A percentile compares a stretch with the other conserved stretches of the same genome.
phyloP scores from a whole-genome alignment of 2,888 invertebrate species.

The Tillus elongatus region DNA sequence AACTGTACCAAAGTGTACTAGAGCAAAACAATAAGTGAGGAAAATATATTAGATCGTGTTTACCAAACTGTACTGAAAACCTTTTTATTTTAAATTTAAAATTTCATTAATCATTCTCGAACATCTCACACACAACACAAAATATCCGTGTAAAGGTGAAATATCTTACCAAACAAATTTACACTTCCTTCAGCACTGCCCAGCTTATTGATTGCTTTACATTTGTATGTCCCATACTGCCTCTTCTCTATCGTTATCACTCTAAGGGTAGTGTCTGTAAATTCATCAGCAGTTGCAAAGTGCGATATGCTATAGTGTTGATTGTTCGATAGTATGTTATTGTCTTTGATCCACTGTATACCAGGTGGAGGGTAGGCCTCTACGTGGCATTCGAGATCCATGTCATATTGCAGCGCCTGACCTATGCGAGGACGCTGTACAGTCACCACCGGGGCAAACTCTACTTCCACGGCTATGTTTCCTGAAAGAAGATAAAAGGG shows the following conservation, averaged over 20 bases:
- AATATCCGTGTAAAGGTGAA: no score
- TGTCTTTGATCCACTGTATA: conserved; percentile 84
- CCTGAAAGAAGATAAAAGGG: conserved; percentile 26
- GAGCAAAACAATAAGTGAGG: no score
- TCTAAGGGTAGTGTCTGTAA: conserved; percentile 80
- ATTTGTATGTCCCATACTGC: conserved; percentile 78
- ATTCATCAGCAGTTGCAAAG: conserved; percentile 86
- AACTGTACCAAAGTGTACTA: no score
- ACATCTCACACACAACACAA: no score
- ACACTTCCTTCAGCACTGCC: conserved; percentile 72
- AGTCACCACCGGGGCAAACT: conserved; percentile 79
- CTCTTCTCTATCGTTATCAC: conserved; percentile 86
- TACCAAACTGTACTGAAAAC: no score
- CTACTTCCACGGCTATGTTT: conserved; percentile 84
- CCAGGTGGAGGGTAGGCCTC: conserved; percentile 92
- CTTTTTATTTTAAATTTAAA: no score
- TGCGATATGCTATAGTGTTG: conserved; percentile 87
- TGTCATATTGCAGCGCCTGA: conserved; percentile 85
- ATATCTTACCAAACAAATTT: conserved; percentile 75
- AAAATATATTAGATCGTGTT: no score
- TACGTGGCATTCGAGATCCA: conserved; percentile 90
- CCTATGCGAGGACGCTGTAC: conserved; percentile 76
- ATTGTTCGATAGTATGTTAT: conserved; percentile 71
- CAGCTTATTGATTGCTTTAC: conserved; percentile 82
- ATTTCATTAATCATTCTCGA: no score